Evolutionary conservation across 2,888 invertebrate genomes (phyloP), one percentile per base, ranked within the genome.

Genomic region (Aphidius colemani): DNA sequence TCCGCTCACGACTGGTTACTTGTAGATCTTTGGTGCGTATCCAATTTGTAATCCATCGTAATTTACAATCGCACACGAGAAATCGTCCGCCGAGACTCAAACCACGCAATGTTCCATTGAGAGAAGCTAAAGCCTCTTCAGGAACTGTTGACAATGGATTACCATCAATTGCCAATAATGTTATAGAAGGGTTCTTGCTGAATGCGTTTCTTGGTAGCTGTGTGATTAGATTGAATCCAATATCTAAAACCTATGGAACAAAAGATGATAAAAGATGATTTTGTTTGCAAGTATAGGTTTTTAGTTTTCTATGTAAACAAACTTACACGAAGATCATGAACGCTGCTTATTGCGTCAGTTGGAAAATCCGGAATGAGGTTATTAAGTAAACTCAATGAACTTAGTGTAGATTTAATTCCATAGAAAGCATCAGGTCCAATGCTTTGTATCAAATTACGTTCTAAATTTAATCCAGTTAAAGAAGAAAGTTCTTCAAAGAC

Each of bases 21-120:
- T 96, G 95, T 49, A 96, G 85, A 79, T 95, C 95, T 10, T 90
- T 90, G 69, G 90, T 90, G 60, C 90, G 87, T 72, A 95, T 94
- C 96, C 95, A 96, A 77, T 95, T 90, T 66, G 93, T 90, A 65
- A 95, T 91, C 96, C 96, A 96, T 7, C 90, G 87, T 56, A 96
- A 82, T 64, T 90, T 89, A 80, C 96, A 96, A 78, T 96, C 95
- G 77, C 96, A 96, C 71, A 91, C 91, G 43, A 96, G 84, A 79
- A 94, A 94, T 67, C 94, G 86, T 6, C 96, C 95, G 7, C 96
- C 96, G 9, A 96, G 84, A 74, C 95, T 95, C 9, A 96, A 84
- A 0, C 95, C 95, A 44, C 95, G 86, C 43, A 96, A 85, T 0
- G 94, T 93, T 69, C 88, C 88, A 80, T 95, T 95, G 49, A 96